Base-by-base conservation (phyloP, 2,888 invertebrate species). In the Xestia sexstrigata region DNA sequence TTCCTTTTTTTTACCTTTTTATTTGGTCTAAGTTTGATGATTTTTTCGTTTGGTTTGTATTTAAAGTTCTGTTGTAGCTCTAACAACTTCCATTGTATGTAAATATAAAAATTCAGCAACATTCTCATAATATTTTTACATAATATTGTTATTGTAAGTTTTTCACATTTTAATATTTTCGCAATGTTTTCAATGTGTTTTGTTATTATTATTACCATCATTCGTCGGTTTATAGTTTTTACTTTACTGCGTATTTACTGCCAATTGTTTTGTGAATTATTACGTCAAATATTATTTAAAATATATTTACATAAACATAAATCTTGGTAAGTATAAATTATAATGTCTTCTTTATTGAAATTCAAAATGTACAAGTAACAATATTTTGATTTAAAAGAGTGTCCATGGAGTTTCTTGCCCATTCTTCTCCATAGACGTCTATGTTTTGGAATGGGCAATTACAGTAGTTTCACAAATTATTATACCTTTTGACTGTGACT, bases 21-120 rank as follows among this genome's bases (percentile, higher is more conserved):
- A n/a, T n/a, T n/a, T n/a, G n/a, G n/a, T n/a, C n/a, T n/a, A n/a
- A n/a, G n/a, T n/a, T 35, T 35, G 35, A 35, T 17, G 30, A 30
- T 9, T n/a, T 55, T n/a, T n/a, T 30, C 0, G 3, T 65, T 65
- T 65, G 9, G 3, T 47, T 47, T 0, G 30, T 9, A 70, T 11
- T 55, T 62, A 15, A 4, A 7, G 5, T 47, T 49, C 8, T 39
- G 9, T 62, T 23, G 23, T 62, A 76, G 20, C 39, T 77, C 6
- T 15, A 30, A 55, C 9, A 55, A 69, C 4, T 55, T 30, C 47
- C 20, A 71, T 79, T 82, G 74, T 83, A 74, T 74, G 68, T 71
- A 71, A 82, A 78, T 78, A 67, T n/a, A 42, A 65, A n/a, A n/a
- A 42, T 8, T 26, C 17, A 65, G 17, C 65, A 42, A 65, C 15